These are phyloP conservation scores for Dermolepida albohirtum DNA, from an alignment of 2,888 invertebrate genomes.

Conservation along the genomic window DNA sequence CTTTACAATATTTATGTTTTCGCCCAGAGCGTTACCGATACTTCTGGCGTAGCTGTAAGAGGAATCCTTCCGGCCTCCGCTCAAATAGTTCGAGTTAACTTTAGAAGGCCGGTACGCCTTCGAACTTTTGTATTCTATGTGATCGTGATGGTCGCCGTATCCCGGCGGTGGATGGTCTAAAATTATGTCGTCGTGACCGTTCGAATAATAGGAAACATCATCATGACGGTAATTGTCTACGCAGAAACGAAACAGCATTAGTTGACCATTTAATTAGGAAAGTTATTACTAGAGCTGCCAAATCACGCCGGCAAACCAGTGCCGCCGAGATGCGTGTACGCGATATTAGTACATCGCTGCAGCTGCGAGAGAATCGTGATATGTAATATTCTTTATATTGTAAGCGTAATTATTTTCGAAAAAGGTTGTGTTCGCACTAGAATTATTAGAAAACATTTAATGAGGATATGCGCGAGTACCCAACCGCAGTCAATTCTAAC, in stretches of 20 bases:
- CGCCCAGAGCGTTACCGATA: slow-evolving; percentile 44
- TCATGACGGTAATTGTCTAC: slow-evolving; percentile 19
- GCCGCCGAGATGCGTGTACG: no score
- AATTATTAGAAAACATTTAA: no score
- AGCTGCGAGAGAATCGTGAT: no score
- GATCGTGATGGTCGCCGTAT: slow-evolving; percentile 22
- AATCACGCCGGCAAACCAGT: no score
- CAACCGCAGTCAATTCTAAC: no score
- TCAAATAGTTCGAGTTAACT: background rate
- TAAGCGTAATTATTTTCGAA: no score
- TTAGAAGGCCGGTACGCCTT: slow-evolving; percentile 11
- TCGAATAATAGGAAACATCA: slow-evolving; percentile 9
- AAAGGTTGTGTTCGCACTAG: no score
- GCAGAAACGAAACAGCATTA: background rate
- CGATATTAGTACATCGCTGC: no score
- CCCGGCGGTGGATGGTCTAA: slow-evolving; percentile 39
- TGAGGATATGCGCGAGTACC: no score
- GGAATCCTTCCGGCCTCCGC: slow-evolving; percentile 5
- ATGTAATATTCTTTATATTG: no score
- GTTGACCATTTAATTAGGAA: no score
- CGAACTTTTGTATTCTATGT: slow-evolving; percentile 18
- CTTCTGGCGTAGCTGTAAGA: slow-evolving; percentile 41
- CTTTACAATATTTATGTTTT: slow-evolving; percentile 47
- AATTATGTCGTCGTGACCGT: slow-evolving; percentile 22
- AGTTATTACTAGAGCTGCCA: no score